Conservation (phyloP, 2,113 vertebrate species). For the Herpailurus yagouaroundi region DNA sequence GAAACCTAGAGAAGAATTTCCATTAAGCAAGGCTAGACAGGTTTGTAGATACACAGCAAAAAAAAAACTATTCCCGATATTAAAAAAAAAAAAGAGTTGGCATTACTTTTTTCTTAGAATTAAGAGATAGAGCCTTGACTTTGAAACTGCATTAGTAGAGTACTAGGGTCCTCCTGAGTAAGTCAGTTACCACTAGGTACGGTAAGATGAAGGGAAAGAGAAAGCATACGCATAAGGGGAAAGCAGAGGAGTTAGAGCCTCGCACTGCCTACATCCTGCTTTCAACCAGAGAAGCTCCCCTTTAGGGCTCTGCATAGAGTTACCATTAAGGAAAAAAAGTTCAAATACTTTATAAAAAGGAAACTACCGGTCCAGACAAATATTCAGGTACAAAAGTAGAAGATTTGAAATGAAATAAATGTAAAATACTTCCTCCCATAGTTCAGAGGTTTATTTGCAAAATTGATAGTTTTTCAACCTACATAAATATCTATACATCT, state of each 20-base stretch:
- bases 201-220: neutral
- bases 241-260: neutral
- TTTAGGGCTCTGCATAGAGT: neutral
- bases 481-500: neutral
- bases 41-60: neutral
- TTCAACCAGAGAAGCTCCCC: neutral
- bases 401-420: neutral
- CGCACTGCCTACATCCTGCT: neutral
- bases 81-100: neutral
- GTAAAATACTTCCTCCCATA: neutral
- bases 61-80: neutral
- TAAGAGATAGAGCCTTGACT: neutral
- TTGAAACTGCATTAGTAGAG: neutral
- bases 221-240: neutral
- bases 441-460: neutral
- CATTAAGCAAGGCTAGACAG: neutral
- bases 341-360: neutral
- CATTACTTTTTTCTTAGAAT: neutral
- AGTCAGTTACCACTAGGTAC: neutral
- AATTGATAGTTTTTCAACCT: neutral
- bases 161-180: neutral
- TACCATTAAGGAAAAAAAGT: neutral
- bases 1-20: neutral
- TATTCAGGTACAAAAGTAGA: neutral
- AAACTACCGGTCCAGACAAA: neutral